These are phyloP conservation scores for Bufo bufo DNA, from an alignment of 2,113 vertebrate species.

Conservation along the genomic window DNA sequence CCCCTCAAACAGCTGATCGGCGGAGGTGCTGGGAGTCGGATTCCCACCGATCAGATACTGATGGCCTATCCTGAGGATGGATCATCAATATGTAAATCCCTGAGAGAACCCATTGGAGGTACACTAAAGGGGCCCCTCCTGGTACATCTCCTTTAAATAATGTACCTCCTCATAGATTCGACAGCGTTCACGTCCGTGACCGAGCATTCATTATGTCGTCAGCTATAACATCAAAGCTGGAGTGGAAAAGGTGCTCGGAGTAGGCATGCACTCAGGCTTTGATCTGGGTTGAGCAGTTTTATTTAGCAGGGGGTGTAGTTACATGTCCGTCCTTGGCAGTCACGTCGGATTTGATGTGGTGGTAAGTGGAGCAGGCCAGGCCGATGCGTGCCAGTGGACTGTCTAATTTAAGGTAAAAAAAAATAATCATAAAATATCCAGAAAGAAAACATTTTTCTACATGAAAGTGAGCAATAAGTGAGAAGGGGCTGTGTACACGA, in stretches of 20 bases:
- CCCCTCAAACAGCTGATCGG: too few relatives aligned
- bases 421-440: not conserved
- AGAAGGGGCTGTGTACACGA: not conserved
- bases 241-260: slow-evolving; percentile 25
- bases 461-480: not conserved
- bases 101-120: too few relatives aligned
- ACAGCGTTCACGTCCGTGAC: not conserved
- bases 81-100: too few relatives aligned
- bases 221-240: slow-evolving; percentile 26
- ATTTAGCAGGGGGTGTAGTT: not conserved
- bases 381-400: not conserved
- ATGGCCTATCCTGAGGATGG: too few relatives aligned
- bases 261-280: not conserved
- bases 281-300: not conserved
- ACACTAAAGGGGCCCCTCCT: not conserved
- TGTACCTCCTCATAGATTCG: not conserved
- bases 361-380: not conserved
- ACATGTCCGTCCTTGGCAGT: not conserved
- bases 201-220: slow-evolving; percentile 11
- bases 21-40: too few relatives aligned
- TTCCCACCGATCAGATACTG: too few relatives aligned
- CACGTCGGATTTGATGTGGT: not conserved
- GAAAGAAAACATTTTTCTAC: slow-evolving; percentile 13
- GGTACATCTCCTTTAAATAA: not conserved
- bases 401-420: slow-evolving; percentile 19